phyloP scores from a whole-genome alignment of 2,888 invertebrate genomes.

The Zygogramma bicolorata region DNA sequence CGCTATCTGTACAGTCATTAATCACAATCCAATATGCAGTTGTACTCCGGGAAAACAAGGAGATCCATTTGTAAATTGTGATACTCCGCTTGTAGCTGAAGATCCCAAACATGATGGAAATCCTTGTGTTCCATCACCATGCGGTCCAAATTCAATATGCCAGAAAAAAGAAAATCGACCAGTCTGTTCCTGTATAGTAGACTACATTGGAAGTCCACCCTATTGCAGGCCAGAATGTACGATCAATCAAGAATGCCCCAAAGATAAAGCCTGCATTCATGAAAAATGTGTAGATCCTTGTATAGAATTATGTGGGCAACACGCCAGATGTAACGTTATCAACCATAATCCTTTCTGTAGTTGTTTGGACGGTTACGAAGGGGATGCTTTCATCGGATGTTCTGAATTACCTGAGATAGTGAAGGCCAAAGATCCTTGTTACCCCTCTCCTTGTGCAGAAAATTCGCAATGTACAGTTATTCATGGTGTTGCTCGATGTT shows the following conservation, averaged over 20 bases:
- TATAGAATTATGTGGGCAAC: conserved; percentile 79
- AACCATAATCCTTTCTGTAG: conserved; percentile 86
- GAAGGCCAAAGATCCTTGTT: conserved; percentile 74
- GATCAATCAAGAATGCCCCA: conserved; percentile 84
- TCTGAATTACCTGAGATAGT: conserved; percentile 66
- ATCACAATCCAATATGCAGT: conserved; percentile 88
- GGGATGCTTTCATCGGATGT: conserved; percentile 88
- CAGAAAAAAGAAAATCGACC: conserved; percentile 83
- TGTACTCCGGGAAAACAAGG: conserved; percentile 82
- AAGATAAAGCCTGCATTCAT: conserved; percentile 82
- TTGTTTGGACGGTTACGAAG: conserved; percentile 81
- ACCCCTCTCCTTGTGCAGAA: conserved; percentile 85
- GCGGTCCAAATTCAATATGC: conserved; percentile 84
- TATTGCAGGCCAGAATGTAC: conserved; percentile 87
- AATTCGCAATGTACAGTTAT: conserved; percentile 83
- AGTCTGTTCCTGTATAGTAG: conserved; percentile 83
- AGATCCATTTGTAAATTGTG: conserved; percentile 84
- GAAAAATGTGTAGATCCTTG: conserved; percentile 90
- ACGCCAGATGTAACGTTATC: conserved; percentile 83
- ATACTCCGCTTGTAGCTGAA: conserved; percentile 61
- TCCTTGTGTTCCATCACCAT: conserved; percentile 76
- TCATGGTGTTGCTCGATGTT: conserved; percentile 79
- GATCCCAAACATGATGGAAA: conserved; percentile 71
- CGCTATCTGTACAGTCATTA: conserved; percentile 82
- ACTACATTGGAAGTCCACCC: conserved; percentile 85